These are phyloP conservation scores for Pantelozetes paolii DNA, from an alignment of 2,888 invertebrate species.

Conservation along the genomic window DNA sequence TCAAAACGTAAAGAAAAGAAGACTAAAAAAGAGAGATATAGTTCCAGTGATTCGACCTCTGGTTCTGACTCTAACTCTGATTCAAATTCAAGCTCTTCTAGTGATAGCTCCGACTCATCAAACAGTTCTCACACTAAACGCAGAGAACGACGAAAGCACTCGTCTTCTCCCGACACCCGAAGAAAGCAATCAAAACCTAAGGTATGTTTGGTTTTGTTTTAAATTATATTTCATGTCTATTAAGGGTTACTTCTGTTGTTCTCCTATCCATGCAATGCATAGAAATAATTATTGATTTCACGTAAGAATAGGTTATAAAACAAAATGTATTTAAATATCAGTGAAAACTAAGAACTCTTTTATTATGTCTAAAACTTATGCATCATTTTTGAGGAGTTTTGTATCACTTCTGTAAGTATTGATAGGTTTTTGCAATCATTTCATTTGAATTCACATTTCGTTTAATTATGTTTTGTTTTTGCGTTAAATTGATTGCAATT, in stretches of 20 bases:
- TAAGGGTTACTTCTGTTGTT: conserved; percentile 16
- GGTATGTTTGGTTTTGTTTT: not conserved
- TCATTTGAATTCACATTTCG: not conserved
- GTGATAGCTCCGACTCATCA: conserved; percentile 9
- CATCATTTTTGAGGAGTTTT: conserved; percentile 24
- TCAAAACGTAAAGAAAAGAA: not conserved
- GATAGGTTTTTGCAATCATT: not conserved
- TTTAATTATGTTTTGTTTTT: not conserved
- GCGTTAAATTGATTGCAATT: not conserved
- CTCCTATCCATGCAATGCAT: conserved; percentile 3
- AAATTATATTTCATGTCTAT: not conserved
- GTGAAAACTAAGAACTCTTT: not conserved
- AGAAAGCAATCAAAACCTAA: not conserved
- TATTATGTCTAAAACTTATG: conserved; percentile 7
- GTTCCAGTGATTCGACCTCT: conserved; percentile 32
- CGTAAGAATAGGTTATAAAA: conserved; percentile 21
- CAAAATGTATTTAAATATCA: not conserved
- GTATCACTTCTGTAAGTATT: conserved; percentile 28
- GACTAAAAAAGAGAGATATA: not conserved
- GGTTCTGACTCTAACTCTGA: conserved; percentile 21
- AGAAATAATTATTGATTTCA: conserved; percentile 21
- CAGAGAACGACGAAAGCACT: not conserved
- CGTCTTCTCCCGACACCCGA: not conserved
- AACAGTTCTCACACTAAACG: conserved; percentile 12
- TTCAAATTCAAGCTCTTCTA: not conserved